A percentile compares a stretch with the other conserved stretches of the same genome.
These are phyloP conservation scores for Lycaon pictus DNA, from an alignment of 2,113 vertebrate species.

Conservation along the genomic window DNA sequence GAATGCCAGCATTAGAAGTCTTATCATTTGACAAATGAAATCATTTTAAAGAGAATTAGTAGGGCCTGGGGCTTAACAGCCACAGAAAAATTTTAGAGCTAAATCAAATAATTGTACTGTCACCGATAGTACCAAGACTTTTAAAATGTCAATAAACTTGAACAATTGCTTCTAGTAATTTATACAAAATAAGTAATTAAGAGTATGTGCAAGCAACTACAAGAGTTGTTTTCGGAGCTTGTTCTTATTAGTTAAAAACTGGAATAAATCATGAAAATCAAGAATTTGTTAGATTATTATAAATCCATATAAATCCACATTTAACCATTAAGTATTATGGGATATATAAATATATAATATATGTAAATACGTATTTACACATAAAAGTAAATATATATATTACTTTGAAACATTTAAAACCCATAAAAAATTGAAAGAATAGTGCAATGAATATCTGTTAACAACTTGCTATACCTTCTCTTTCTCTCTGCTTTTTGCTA, in stretches of 20 bases:
- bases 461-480: background rate
- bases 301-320: background rate
- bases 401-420: constrained; percentile 29
- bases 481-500: background rate
- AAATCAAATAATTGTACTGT: background rate
- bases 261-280: background rate
- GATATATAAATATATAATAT: background rate
- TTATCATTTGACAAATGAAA: background rate
- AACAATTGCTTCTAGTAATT: constrained; percentile 11
- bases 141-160: background rate
- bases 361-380: background rate
- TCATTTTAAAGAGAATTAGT: constrained; percentile 26
- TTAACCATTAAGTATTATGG: background rate
- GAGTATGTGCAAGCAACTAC: background rate
- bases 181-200: constrained; percentile 44
- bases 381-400: background rate
- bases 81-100: background rate
- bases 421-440: background rate
- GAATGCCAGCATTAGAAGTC: background rate
- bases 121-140: background rate
- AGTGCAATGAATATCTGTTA: background rate
- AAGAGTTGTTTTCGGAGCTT: background rate
- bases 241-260: constrained; percentile 20
- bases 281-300: background rate
- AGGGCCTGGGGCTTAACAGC: background rate